phyloP scores from a whole-genome alignment of 1,140 invertebrate species.

The Homalodisca vitripennis region DNA sequence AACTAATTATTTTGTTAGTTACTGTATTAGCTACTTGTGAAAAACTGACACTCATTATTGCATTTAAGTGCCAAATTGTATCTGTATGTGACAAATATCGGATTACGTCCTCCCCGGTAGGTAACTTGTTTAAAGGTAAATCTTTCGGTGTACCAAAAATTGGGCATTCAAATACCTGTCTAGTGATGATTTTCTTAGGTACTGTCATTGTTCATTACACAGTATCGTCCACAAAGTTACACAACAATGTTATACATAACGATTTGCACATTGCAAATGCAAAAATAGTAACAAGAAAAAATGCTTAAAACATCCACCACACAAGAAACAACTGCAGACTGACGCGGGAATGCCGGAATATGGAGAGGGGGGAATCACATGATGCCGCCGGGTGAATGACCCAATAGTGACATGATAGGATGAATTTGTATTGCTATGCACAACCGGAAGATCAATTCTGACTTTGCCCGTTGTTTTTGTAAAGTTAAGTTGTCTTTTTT shows the following conservation, averaged over 20 bases:
- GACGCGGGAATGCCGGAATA: background rate
- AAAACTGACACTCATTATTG: constrained; percentile 17
- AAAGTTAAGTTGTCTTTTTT: no score
- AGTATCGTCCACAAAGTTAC: background rate
- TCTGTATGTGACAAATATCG: constrained; percentile 2
- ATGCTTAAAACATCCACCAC: background rate
- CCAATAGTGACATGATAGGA: background rate
- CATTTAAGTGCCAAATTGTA: constrained; percentile 7
- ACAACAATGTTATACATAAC: background rate
- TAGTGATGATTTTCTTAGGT: constrained; percentile 19
- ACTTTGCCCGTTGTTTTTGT: background rate
- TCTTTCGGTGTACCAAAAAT: constrained; percentile 5
- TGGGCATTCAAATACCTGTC: constrained; percentile 23
- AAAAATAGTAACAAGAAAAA: background rate
- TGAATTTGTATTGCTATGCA: background rate
- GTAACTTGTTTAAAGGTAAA: no score
- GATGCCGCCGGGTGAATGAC: background rate
- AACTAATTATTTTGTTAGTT: constrained; percentile 14
- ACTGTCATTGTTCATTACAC: background rate
- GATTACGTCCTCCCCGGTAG: constrained; percentile 4
- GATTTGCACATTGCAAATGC: background rate
- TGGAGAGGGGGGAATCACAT: background rate
- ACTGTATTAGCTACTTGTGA: constrained; percentile 6
- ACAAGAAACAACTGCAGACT: background rate
- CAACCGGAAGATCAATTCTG: background rate